These are phyloP conservation scores for Rhamnusium bicolor DNA, from an alignment of 2,888 invertebrate species.

Conservation along the genomic window DNA sequence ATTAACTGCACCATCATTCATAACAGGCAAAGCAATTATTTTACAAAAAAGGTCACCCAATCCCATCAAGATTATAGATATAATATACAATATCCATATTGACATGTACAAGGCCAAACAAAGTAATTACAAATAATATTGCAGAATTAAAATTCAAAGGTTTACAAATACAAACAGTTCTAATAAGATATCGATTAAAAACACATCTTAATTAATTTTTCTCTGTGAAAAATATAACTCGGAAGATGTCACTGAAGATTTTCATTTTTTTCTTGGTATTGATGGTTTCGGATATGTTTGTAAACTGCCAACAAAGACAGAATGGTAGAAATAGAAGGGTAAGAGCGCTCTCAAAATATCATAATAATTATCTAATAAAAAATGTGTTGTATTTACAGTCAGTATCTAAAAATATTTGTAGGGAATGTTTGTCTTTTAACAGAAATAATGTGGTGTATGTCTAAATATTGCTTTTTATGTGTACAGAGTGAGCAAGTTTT, in stretches of 20 bases:
- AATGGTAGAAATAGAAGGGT: slow-evolving; percentile 17
- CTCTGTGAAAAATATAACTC: background rate
- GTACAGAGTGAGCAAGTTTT: too few species aligned
- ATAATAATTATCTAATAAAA: too few species aligned
- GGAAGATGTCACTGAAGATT: background rate
- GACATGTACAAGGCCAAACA: slow-evolving; percentile 32
- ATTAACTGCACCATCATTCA: slow-evolving; percentile 12
- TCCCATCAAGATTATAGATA: slow-evolving; percentile 35
- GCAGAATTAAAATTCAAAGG: background rate
- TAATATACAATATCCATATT: slow-evolving; percentile 25
- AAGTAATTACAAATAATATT: slow-evolving; percentile 8
- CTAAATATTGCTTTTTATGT: too few species aligned
- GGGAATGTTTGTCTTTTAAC: too few species aligned
- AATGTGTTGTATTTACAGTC: too few species aligned
- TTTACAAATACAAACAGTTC: background rate
- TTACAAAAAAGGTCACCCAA: slow-evolving; percentile 35
- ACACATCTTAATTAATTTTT: background rate
- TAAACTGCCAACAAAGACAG: slow-evolving; percentile 21
- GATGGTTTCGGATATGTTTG: background rate
- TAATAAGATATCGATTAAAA: background rate
- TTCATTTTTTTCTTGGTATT: background rate
- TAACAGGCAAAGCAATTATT: slow-evolving; percentile 21
- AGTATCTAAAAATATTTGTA: too few species aligned
- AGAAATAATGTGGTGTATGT: too few species aligned
- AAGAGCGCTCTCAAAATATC: background rate